Conservation (phyloP, 2,888 invertebrate species). For the Agrotis ipsilon region DNA sequence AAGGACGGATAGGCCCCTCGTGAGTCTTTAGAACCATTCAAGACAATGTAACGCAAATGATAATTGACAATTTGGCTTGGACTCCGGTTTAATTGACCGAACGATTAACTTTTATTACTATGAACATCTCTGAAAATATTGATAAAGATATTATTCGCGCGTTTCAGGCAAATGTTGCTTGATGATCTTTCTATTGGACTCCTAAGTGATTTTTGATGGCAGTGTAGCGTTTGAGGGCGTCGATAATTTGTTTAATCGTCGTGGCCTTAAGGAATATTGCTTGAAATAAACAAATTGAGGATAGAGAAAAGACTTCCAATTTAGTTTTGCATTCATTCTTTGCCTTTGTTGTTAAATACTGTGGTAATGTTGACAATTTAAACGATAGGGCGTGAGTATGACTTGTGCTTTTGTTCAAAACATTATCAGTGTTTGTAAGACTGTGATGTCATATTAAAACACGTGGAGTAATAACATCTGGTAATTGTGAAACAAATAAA, state of each 20-base stretch:
- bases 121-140: constrained; percentile 78
- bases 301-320: constrained; percentile 6
- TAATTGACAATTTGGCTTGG: constrained; percentile 75
- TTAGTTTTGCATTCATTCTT: constrained; percentile 15
- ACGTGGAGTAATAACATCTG: constrained; percentile 33
- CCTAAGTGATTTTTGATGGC: constrained; percentile 86
- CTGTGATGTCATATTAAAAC: constrained; percentile 39
- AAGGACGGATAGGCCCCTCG: constrained; percentile 60
- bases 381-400: constrained; percentile 18
- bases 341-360: constrained; percentile 25
- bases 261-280: constrained; percentile 31
- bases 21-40: constrained; percentile 67
- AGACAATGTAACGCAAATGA: constrained; percentile 71
- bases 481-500: constrained; percentile 9
- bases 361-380: constrained; percentile 13
- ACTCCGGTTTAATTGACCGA: constrained; percentile 75
- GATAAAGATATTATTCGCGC: constrained; percentile 75
- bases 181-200: constrained; percentile 76
- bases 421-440: constrained; percentile 59
- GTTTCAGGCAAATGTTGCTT: constrained; percentile 72
- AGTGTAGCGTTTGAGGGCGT: constrained; percentile 62
- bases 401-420: constrained; percentile 66
- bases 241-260: constrained; percentile 64
- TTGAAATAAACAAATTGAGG: constrained; percentile 36
- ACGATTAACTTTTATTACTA: constrained; percentile 79